Percentiles rank a stretch among this genome's conserved stretches.
phyloP scores from a whole-genome alignment of 2,888 invertebrate species.

The Andrena minutula region DNA sequence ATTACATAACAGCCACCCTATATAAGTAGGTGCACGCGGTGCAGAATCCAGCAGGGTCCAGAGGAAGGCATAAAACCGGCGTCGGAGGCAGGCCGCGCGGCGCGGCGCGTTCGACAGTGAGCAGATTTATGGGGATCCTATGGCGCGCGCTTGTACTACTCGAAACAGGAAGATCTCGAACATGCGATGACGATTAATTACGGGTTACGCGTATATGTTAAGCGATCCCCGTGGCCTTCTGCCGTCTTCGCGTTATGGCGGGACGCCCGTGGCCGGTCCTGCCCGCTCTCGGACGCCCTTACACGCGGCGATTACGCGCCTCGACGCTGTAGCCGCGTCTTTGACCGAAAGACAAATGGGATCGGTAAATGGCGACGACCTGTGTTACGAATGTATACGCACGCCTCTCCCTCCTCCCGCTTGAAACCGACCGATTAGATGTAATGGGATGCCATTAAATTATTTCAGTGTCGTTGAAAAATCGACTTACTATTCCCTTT shows the following conservation, averaged over 20 bases:
- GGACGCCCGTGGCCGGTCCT: conserved; percentile 7
- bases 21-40: conserved; percentile 37
- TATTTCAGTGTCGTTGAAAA: conserved; percentile 75
- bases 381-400: conserved; percentile 60
- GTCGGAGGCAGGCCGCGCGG: conserved; percentile 29
- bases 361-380: conserved; percentile 58
- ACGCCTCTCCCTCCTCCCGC: conserved; percentile 10
- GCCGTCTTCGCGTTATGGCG: conserved; percentile 16
- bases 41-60: conserved; percentile 22
- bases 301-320: conserved; percentile 67
- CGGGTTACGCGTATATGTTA: conserved; percentile 62
- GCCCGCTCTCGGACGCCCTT: conserved; percentile 31
- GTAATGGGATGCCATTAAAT: conserved; percentile 69
- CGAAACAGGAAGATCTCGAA: conserved; percentile 71
- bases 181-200: conserved; percentile 74
- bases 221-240: conserved; percentile 44
- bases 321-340: conserved; percentile 51
- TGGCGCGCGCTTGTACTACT: conserved; percentile 62
- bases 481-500: conserved; percentile 77
- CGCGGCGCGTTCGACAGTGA: conserved; percentile 58
- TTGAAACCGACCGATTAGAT: conserved; percentile 63
- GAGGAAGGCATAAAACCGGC: conserved; percentile 47
- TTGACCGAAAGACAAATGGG: conserved; percentile 65
- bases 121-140: conserved; percentile 68
- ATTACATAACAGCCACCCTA: conserved; percentile 37